Conservation (phyloP, 2,888 invertebrate genomes). For the Macaria liturata region DNA sequence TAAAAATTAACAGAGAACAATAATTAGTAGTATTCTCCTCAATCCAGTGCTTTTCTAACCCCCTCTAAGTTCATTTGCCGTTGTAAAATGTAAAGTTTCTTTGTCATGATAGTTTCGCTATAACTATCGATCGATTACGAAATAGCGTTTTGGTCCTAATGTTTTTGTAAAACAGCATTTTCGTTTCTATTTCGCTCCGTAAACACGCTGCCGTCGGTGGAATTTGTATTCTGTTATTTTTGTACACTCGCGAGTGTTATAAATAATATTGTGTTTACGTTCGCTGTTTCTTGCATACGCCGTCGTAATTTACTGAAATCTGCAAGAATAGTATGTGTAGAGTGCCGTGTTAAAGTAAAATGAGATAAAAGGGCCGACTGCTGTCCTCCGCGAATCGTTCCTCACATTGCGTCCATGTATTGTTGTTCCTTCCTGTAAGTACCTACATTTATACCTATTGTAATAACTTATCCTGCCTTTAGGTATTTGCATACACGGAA, state of each 20-base stretch:
- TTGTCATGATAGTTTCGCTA: constrained; percentile 76
- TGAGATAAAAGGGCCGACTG: constrained; percentile 52
- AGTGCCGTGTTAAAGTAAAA: constrained; percentile 44
- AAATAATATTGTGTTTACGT: constrained; percentile 55
- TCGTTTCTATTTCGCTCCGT: constrained; percentile 32
- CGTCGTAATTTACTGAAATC: constrained; percentile 48
- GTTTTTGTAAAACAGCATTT: constrained; percentile 37
- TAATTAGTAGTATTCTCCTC: constrained; percentile 33
- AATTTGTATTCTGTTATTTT: constrained; percentile 26
- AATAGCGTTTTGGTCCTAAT: constrained; percentile 63
- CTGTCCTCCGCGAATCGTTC: constrained; percentile 44
- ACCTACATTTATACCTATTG: constrained; percentile 15
- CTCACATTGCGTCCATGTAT: constrained; percentile 77
- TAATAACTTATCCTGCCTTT: constrained; percentile 1
- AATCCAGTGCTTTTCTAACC: constrained; percentile 42
- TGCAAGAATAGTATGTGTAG: constrained; percentile 28
- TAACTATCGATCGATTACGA: constrained; percentile 81
- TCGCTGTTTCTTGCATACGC: constrained; percentile 44
- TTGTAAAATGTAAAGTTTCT: constrained; percentile 58
- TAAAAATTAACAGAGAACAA: constrained; percentile 44
- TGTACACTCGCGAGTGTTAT: constrained; percentile 45
- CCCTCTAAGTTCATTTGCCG: constrained; percentile 29
- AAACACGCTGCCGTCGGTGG: constrained; percentile 38
- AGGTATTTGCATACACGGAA: background rate
- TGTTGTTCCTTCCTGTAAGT: constrained; percentile 83